A percentile compares a stretch with the other conserved stretches of the same genome.
phyloP scores from a whole-genome alignment of 1,140 invertebrate genomes.

The Telenomus remus region DNA sequence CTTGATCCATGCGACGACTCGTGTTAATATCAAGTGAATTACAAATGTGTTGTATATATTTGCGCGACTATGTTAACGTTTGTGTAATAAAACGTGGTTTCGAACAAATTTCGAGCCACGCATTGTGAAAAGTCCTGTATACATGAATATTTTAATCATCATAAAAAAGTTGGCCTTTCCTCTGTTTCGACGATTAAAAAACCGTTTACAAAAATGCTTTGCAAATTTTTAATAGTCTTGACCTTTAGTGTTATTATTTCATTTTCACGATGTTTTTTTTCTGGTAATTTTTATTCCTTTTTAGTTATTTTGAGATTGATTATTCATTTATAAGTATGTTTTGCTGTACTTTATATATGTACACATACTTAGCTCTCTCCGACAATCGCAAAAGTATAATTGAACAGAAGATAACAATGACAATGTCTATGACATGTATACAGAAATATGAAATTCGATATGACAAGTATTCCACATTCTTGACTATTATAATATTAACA shows the following conservation, averaged over 20 bases:
- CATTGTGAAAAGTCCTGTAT: slow-evolving; percentile 53
- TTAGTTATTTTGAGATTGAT: slow-evolving; percentile 13
- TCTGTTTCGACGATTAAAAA: background rate
- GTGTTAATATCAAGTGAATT: slow-evolving; percentile 69
- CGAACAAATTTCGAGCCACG: slow-evolving; percentile 10
- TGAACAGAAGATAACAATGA: slow-evolving; percentile 25
- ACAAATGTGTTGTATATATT: slow-evolving; percentile 62
- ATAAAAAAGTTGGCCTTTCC: slow-evolving; percentile 42
- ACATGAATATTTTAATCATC: slow-evolving; percentile 46
- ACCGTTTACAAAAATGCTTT: background rate
- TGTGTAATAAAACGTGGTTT: slow-evolving; percentile 25
- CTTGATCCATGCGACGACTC: slow-evolving; percentile 64
- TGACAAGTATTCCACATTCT: slow-evolving; percentile 71
- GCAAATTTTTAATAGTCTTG: background rate
- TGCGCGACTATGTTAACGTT: slow-evolving; percentile 49
- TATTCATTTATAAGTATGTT: slow-evolving; percentile 41
- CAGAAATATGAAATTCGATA: slow-evolving; percentile 55
- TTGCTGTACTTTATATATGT: slow-evolving; percentile 56
- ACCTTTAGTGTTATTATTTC: background rate
- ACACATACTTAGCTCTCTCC: slow-evolving; percentile 60
- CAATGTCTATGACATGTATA: slow-evolving; percentile 41
- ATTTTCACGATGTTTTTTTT: background rate
- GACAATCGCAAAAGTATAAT: slow-evolving; percentile 27
- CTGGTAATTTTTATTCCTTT: background rate
- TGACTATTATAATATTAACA: slow-evolving; percentile 70